These are phyloP conservation scores for Dicerorhinus sumatrensis DNA, from an alignment of 2,113 vertebrate species.

Conservation along the genomic window DNA sequence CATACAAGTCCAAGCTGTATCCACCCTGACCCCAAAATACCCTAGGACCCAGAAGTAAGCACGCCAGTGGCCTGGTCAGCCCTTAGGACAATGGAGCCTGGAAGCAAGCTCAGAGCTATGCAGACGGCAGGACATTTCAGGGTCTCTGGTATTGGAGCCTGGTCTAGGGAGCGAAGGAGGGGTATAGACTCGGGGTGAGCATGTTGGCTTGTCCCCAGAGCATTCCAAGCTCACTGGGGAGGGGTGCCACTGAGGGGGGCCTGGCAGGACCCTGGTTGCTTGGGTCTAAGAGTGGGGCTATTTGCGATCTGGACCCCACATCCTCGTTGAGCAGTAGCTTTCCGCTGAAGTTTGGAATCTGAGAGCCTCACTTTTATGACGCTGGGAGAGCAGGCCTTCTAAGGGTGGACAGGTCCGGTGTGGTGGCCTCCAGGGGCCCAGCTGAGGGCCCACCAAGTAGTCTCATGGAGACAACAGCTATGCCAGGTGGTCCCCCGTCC, in stretches of 20 bases:
- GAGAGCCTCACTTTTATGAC: background rate
- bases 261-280: background rate
- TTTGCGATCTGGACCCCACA: background rate
- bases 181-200: background rate
- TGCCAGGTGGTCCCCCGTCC: background rate
- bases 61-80: background rate
- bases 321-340: background rate
- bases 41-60: background rate
- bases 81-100: background rate
- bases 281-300: accelerated
- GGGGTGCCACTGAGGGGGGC: too few species aligned
- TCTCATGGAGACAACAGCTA: background rate
- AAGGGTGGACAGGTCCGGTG: background rate
- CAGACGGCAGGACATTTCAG: accelerated
- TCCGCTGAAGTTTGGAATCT: background rate
- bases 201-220: background rate
- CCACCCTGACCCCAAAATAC: background rate
- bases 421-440: background rate
- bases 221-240: too few species aligned
- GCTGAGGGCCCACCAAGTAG: background rate
- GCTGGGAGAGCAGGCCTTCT: background rate
- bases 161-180: accelerated
- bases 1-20: background rate
- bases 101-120: background rate
- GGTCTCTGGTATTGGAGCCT: too few species aligned